Base-by-base conservation (phyloP, 1,140 invertebrate species). In the Oryzaephilus surinamensis region DNA sequence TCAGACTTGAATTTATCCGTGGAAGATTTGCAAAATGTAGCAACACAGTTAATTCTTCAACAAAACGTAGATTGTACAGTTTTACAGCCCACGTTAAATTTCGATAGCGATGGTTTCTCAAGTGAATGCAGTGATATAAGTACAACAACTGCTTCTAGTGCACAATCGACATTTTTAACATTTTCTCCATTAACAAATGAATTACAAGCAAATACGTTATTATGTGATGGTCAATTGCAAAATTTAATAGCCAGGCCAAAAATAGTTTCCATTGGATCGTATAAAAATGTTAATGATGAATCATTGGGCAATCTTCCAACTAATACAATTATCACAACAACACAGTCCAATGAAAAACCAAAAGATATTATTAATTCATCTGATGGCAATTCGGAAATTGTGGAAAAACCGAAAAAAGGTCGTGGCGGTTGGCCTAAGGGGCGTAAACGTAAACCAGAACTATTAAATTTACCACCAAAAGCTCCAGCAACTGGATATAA, bases 401-500 rank as follows among this genome's bases (percentile, higher is more conserved):
- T 18, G 2, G 19, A 38, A 15, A 51, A 46, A 23, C 48, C 54
- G 26, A 54, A 52, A 44, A 74, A 74, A 57, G 61, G 62, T 30
- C 62, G 69, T 56, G 71, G 73, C 40, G 73, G 73, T 2, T 76
- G 73, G 73, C 73, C 73, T 3, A 76, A 76, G 61, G 73, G 73
- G 1, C 64, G 72, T 23, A 73, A 71, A 54, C 48, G 73, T 21
- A 76, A 74, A 54, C 66, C 65, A 12, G 64, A 67, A 36, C 34
- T 63, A 29, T 52, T 68, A 13, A 61, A 68, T 42, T 59, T 65
- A 31, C 65, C 69, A 8, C 73, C 72, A 8, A 70, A 72, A 55
- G 71, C 71, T 18, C 73, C 73, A 12, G 62, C 65, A 8, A 72
- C 72, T 12, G 72, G 70, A 11, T 74, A 74, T 56, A 70, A 72